Conservation (phyloP, 1,140 invertebrate species). For the Ptiloglossa arizonensis region DNA sequence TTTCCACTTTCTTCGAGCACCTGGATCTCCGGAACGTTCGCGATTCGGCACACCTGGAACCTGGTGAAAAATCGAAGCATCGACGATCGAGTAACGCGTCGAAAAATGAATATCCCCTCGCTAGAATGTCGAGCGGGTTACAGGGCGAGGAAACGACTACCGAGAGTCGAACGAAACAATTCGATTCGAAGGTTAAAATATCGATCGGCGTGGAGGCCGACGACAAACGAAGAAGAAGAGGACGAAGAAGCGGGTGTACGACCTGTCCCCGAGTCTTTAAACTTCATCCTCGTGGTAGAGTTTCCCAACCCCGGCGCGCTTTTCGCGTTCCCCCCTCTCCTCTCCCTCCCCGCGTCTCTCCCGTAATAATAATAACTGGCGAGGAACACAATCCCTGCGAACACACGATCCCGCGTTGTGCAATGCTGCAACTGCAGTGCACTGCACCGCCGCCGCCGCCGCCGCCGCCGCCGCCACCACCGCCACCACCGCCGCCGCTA, state of each 20-base stretch:
- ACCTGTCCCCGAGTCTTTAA: conserved; percentile 3
- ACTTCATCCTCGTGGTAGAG: conserved; percentile 10
- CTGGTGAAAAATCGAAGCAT: too few species aligned
- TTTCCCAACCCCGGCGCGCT: conserved; percentile 51
- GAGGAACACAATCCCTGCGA: conserved; percentile 49
- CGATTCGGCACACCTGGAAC: too few species aligned
- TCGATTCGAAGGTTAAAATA: conserved; percentile 22
- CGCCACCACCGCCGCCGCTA: background rate
- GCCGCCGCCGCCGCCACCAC: background rate
- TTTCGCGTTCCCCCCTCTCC: conserved; percentile 36
- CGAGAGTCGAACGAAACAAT: conserved; percentile 20
- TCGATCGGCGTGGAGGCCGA: background rate
- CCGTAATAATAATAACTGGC: conserved; percentile 52
- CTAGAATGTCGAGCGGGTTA: background rate
- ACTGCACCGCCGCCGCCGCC: conserved; percentile 38
- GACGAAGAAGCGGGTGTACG: background rate
- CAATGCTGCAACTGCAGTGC: conserved; percentile 52
- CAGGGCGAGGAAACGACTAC: background rate
- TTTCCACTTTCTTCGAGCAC: too few species aligned
- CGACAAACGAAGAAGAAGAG: background rate
- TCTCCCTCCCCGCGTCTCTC: conserved; percentile 22
- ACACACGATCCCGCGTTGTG: conserved; percentile 55
- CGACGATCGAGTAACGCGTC: background rate
- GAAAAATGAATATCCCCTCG: conserved; percentile 5
- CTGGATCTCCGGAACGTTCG: too few species aligned